phyloP scores from a whole-genome alignment of 2,888 invertebrate species.

The Tolmerus cingulatus region DNA sequence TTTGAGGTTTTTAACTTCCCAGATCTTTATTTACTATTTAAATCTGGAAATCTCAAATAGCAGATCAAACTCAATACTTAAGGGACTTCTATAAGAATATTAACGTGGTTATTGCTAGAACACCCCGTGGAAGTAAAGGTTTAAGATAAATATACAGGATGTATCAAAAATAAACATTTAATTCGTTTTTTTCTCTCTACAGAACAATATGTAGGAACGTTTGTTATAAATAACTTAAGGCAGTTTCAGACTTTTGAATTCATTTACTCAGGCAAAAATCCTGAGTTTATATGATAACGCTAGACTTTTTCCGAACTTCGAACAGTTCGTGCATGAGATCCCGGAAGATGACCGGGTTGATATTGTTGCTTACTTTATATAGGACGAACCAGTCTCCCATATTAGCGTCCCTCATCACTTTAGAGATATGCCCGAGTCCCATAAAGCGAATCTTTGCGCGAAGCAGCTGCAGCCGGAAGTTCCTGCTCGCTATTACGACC shows the following conservation, averaged over 20 bases:
- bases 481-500: conserved; percentile 67
- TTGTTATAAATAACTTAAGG: not conserved
- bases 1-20: too few species aligned
- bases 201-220: not conserved
- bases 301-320: conserved; percentile 50
- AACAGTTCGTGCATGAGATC: conserved; percentile 69
- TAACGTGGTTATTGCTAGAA: too few species aligned
- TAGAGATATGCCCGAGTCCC: conserved; percentile 52
- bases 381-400: conserved; percentile 83
- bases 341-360: conserved; percentile 73
- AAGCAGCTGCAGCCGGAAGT: conserved; percentile 64
- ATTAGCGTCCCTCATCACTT: conserved; percentile 55
- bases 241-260: not conserved
- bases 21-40: too few species aligned
- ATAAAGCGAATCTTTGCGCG: conserved; percentile 55
- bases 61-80: too few species aligned
- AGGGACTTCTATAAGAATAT: too few species aligned
- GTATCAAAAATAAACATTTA: not conserved
- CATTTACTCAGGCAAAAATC: not conserved
- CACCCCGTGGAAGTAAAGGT: not conserved
- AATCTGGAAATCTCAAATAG: too few species aligned
- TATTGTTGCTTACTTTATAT: conserved; percentile 78
- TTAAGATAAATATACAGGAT: not conserved
- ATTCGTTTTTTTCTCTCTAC: not conserved
- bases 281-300: not conserved